Evolutionary conservation across 2,797 vertebrate species (phyloP), one percentile per base, ranked within the genome.

Genomic region (Enteromius unitaeniatus): DNA sequence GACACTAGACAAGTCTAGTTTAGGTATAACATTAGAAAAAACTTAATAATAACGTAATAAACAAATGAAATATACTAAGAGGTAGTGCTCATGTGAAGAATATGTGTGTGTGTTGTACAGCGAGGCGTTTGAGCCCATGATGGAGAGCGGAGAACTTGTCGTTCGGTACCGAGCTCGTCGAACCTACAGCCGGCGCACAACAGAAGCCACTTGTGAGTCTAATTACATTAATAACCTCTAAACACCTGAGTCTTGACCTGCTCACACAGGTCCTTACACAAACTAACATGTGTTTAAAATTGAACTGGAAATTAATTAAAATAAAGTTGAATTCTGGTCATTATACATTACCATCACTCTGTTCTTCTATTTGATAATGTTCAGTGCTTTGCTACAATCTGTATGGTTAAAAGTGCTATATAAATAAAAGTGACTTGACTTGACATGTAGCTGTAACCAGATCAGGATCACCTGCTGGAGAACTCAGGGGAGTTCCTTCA

Each of bases 111-210:
- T 83, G 65, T 87, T 82, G 53, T 83, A 34, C 90, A 97, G 97
- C 4, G 97, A 97, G 89, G 97, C 95, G 0, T 97, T 98, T 37
- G 95, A 97, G 72, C 97, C 96, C 72, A 96, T 95, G 85, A 94
- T 96, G 94, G 96, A 97, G 84, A 96, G 95, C 15, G 97, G 97
- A 0, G 96, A 98, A 85, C 93, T 97, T 87, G 97, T 97, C 53
- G 97, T 97, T 21, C 92, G 96, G 45, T 98, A 98, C 87, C 95
- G 95, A 0, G 96, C 96, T 8, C 95, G 96, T 21, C 96, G 96
- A 82, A 96, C 96, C 0, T 98, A 97, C 93, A 97, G 97, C 90
- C 95, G 97, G 15, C 93, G 96, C 76, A 97, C 96, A 4, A 96
- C 96, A 0, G 96, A 97, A 87, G 96, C 97, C 65, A 97, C 96